Evolutionary conservation across 2,888 invertebrate species (phyloP), one percentile per base, ranked within the genome.

Genomic region (Heliconius ethilla): DNA sequence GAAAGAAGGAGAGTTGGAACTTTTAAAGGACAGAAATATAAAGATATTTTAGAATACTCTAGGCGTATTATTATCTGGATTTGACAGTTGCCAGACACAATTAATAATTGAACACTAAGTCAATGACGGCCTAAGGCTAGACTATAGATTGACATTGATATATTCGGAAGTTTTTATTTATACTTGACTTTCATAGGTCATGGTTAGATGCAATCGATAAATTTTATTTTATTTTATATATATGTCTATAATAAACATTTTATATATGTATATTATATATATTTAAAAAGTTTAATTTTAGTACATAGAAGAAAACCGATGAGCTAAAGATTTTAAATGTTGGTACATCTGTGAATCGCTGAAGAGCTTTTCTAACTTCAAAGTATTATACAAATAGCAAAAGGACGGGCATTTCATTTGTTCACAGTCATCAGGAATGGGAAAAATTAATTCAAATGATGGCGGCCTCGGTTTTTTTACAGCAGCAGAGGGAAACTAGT

Each of bases 71-170:
- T n/a, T n/a, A 3, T 22, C 37, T 67, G 7, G 51, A 51, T 51
- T 22, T 22, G n/a, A 37, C 37, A 67, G n/a, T 11, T 65, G 15
- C 27, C 29, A 18, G 22, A 67, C 6, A n/a, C n/a, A 5, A n/a
- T n/a, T 11, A 37, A 37, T 2, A 69, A 69, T 25, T 69, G 25
- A 40, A n/a, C 67, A 67, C 67, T 67, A 25, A 40, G 69, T 9
- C 40, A 69, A 69, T 45, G 25, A 69, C 27, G 69, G 45, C 27
- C 69, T 45, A 69, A 40, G 9, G 3, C 69, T 45, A 25, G 25
- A 33, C 33, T 1, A 33, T n/a, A 25, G 40, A 25, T 25, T 69
- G 69, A 69, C 69, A 69, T 45, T 69, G 69, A 69, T 45, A 69
- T 69, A 37, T 25, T 45, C 15, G 40, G 25, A 45, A 69, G 45